Evolutionary conservation across 2,888 invertebrate species (phyloP), one percentile per base, ranked within the genome.

Genomic region (Tenthredo scrophulariae): DNA sequence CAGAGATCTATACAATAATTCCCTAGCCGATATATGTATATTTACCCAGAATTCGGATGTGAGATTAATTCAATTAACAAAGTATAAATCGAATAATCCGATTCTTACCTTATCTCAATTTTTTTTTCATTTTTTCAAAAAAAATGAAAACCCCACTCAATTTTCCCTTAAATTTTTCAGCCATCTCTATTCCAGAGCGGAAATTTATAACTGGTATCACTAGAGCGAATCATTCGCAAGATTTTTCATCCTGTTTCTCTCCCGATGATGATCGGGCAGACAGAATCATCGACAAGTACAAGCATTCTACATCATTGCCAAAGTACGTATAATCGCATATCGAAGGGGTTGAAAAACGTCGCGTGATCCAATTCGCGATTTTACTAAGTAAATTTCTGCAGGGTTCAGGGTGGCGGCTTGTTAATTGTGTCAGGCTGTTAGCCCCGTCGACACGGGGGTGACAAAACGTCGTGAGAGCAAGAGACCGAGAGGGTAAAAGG

Each of bases 371-470:
- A 29, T 79, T 80, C 80, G 10, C 80, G 22, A 80, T 62, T 62
- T 37, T 62, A 9, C 40, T 40, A 62, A 40, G 37, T 62, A 40
- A 37, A 40, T 37, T 67, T 37, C 54, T 54, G 15, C 22, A 54
- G 13, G n/a, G 26, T 22, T 33, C 58, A 62, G 58, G 40, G n/a
- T 80, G 40, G 58, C 29, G 80, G 80, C 62, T 80, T 62, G 83
- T 62, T 83, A 83, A 83, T 83, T 83, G 83, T 62, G 83, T 83
- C 83, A 67, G 83, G 70, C 83, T 83, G 65, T 83, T 83, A 67
- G 65, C 67, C 33, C 40, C 83, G 83, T 13, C 67, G 40, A 67
- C 50, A 37, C 65, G 9, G 79, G 37, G 58, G 77, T 54, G 77
- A 77, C 77, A 77, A 58, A 40, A 62, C 80, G 37, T 22, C 58